These are phyloP conservation scores for Mimas tiliae DNA, from an alignment of 2,888 invertebrate genomes.

Conservation along the genomic window DNA sequence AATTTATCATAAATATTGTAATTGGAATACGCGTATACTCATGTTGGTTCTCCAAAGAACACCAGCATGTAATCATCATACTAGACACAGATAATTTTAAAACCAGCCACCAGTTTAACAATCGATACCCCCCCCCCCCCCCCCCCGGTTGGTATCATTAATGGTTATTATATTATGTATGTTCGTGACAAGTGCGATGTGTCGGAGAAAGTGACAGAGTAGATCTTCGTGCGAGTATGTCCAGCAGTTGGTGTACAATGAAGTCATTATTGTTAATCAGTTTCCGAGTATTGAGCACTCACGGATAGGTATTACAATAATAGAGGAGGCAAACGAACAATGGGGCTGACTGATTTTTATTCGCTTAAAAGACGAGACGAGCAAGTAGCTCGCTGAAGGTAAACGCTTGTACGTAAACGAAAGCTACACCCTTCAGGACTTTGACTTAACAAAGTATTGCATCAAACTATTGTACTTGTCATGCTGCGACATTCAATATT, in stretches of 20 bases:
- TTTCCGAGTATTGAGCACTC: conserved; percentile 29
- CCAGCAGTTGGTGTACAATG: conserved; percentile 29
- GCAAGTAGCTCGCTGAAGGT: too few relatives aligned
- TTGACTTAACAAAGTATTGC: too few relatives aligned
- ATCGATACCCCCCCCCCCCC: conserved; percentile 1
- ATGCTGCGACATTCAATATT: too few relatives aligned
- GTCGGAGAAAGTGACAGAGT: conserved; percentile 30
- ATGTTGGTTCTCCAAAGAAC: too few relatives aligned
- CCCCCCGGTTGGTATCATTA: conserved; percentile 9
- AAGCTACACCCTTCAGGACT: too few relatives aligned
- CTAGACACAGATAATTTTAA: not conserved
- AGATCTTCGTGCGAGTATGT: conserved; percentile 28
- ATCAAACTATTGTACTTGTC: too few relatives aligned
- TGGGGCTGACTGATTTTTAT: too few relatives aligned
- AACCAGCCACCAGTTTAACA: not conserved
- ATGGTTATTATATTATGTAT: conserved; percentile 20
- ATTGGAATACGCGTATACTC: too few relatives aligned
- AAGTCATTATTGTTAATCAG: conserved; percentile 32
- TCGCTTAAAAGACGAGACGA: too few relatives aligned
- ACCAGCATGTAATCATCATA: not conserved
- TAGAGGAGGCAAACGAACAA: not conserved
- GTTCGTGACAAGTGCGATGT: conserved; percentile 25
- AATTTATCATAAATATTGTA: too few relatives aligned
- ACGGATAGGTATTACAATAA: not conserved
- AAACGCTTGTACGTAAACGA: too few relatives aligned